Conservation (phyloP, 1,140 invertebrate species). For the Hermetia illucens region DNA sequence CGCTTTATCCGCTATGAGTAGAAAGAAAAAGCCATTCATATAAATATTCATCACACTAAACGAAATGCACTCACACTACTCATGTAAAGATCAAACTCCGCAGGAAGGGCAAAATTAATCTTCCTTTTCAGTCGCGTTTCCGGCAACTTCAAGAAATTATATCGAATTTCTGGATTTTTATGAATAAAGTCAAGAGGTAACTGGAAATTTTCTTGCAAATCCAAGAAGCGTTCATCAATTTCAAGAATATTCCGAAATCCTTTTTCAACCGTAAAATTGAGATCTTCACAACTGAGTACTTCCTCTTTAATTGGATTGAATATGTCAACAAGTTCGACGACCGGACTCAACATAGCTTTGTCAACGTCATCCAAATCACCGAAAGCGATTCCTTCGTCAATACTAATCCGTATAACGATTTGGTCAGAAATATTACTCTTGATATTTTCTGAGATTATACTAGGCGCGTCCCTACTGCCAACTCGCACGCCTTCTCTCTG, state of each 20-base stretch:
- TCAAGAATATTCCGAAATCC: background rate
- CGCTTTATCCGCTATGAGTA: no score
- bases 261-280: background rate
- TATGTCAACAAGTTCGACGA: background rate
- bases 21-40: no score
- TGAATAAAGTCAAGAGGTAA: background rate
- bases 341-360: background rate
- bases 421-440: background rate
- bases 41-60: background rate
- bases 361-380: background rate
- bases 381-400: background rate
- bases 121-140: conserved; percentile 2
- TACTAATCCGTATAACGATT: background rate
- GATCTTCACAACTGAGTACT: background rate
- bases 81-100: background rate
- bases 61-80: background rate
- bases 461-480: no score
- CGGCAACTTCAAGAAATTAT: conserved; percentile 10
- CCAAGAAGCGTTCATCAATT: background rate
- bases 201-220: background rate
- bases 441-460: no score
- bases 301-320: background rate
- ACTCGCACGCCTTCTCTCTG: no score
- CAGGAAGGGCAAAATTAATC: background rate
- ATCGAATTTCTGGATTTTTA: background rate